Conservation (phyloP, 1,140 invertebrate genomes). For the Homalodisca vitripennis region DNA sequence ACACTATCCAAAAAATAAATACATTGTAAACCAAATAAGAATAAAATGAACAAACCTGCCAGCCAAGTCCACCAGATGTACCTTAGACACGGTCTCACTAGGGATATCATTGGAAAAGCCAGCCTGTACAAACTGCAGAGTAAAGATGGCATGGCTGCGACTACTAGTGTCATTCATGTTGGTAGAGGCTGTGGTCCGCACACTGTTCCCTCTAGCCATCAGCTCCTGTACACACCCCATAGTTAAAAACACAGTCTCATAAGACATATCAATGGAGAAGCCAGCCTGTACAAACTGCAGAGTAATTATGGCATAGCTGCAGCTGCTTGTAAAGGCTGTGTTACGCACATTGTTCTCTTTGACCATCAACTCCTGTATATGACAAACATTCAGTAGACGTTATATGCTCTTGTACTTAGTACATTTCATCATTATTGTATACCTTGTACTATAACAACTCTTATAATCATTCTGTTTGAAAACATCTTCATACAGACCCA, state of each 20-base stretch:
- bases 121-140: constrained; percentile 85
- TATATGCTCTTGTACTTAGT: no score
- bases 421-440: no score
- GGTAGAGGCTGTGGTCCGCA: constrained; percentile 77
- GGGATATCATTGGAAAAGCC: constrained; percentile 77
- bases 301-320: constrained; percentile 95
- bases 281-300: constrained; percentile 87
- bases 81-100: constrained; percentile 83
- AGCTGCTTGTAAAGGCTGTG: constrained; percentile 79
- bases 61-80: constrained; percentile 85
- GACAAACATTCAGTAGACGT: no score
- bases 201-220: constrained; percentile 73
- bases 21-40: neutral
- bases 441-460: no score
- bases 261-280: constrained; percentile 75
- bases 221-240: constrained; percentile 70
- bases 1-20: neutral
- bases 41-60: constrained; percentile 61
- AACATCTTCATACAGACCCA: no score
- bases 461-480: no score
- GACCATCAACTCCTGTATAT: constrained; percentile 70
- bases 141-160: constrained; percentile 95
- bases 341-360: constrained; percentile 76
- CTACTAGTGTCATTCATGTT: constrained; percentile 87
- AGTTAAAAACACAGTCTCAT: constrained; percentile 83